Evolutionary conservation across 2,888 invertebrate genomes (phyloP), one percentile per base, ranked within the genome.

Genomic region (Anodontia alba): DNA sequence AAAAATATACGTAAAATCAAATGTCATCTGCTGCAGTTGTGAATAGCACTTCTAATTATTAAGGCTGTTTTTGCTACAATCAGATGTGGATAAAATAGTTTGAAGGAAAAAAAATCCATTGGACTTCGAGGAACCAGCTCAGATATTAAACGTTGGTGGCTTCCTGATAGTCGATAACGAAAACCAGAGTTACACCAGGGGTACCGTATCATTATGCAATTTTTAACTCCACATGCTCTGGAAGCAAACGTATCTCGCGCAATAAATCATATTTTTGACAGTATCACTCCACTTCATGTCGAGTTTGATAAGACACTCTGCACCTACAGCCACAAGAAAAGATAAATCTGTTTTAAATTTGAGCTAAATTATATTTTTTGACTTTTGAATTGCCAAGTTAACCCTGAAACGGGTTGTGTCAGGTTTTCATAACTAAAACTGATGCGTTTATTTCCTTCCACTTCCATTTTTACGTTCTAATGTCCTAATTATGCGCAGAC

Each of bases 281-380:
- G 31, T 62, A 62, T 62, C 62, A 62, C 33, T 62, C 62, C 23
- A 33, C 17, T 29, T 33, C 62, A 62, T 62, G 62, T 62, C 29
- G 33, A 17, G 31, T 17, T 20, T 17, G 62, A 62, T 62, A 62
- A 62, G 33, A 3, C 33, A 17, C 62, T 62, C 62, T 62, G 62
- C 62, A 62, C 62, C 62, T 20, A 33, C 62, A 62, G 62, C 33
- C 5, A 8, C 62, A 5, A 33, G 33, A 33, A 62, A 62, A 33
- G 62, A 62, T 62, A 23, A 33, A 62, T 62, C 62, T 62, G 62
- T 62, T 62, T 62, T 62, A 62, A 62, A 62, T 62, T 62, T 33
- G 62, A 62, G 62, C 62, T 62, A 62, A 62, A 62, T 62, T 62
- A 62, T 62, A 62, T 62, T 62, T 62, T 62, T 62, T 62, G 31